Evolutionary conservation across 2,888 invertebrate genomes (phyloP).

Genomic region (Microctonus brassicae): DNA sequence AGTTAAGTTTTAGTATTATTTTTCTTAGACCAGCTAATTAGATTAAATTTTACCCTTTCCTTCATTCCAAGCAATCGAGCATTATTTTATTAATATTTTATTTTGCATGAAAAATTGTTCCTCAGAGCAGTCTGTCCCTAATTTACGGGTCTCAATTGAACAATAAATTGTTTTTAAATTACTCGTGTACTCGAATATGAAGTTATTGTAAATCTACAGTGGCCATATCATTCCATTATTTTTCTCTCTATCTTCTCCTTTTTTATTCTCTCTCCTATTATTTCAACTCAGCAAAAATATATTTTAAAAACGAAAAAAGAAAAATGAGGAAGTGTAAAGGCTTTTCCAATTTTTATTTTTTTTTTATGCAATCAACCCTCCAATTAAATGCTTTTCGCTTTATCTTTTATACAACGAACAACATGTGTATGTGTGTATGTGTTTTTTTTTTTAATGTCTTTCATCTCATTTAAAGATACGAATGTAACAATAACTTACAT

Average conservation of each 20-base stretch:
- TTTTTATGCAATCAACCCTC: conserved; percentile 63
- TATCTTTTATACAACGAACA: conserved; percentile 65
- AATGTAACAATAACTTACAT: conserved; percentile 53
- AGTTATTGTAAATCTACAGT: conserved; percentile 47
- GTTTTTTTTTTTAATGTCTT: conserved; percentile 47
- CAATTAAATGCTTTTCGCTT: conserved; percentile 62
- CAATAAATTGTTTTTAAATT: conserved; percentile 1
- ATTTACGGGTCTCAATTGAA: conserved; percentile 51
- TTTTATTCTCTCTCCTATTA: not conserved
- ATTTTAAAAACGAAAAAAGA: conserved; percentile 57
- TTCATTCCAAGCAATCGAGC: not conserved
- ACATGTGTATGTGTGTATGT: conserved; percentile 55
- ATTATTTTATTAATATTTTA: conserved; percentile 9
- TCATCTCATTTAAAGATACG: conserved; percentile 49
- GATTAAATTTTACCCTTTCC: not conserved
- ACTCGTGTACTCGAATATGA: conserved; percentile 32
- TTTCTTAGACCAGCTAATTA: not conserved
- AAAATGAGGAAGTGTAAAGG: conserved; percentile 61
- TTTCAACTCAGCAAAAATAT: conserved; percentile 22
- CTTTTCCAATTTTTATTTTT: conserved; percentile 63
- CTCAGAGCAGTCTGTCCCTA: conserved; percentile 53
- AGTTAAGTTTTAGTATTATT: conserved; percentile 18
- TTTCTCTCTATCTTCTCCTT: conserved; percentile 27
- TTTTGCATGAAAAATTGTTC: conserved; percentile 59
- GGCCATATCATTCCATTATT: conserved; percentile 33